These are phyloP conservation scores for Ips nitidus DNA, from an alignment of 1,140 invertebrate genomes.

Conservation along the genomic window DNA sequence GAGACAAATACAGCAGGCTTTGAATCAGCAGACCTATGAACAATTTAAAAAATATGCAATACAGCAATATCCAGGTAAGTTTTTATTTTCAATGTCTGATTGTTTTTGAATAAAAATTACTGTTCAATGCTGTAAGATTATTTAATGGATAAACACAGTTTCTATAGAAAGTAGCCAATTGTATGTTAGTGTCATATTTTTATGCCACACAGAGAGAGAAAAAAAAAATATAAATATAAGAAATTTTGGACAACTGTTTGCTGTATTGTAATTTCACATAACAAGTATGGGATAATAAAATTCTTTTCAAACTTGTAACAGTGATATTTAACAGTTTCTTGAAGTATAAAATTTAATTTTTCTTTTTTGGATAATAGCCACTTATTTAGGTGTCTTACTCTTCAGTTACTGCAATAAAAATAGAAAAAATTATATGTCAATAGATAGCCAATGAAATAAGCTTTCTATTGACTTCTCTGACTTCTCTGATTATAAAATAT, in stretches of 20 bases:
- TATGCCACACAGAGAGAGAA: no score
- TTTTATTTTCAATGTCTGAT: not conserved
- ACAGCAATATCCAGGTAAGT: constrained; percentile 87
- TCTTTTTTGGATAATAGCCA: no score
- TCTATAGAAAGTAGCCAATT: not conserved
- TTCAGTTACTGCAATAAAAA: no score
- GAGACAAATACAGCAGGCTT: constrained; percentile 89
- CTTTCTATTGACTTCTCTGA: not conserved
- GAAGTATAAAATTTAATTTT: no score
- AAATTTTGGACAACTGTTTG: no score
- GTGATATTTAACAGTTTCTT: no score
- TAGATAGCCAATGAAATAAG: not conserved
- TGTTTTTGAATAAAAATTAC: not conserved
- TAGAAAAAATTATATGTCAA: no score
- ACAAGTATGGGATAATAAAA: not conserved
- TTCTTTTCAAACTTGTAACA: not conserved
- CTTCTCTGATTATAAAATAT: constrained; percentile 2
- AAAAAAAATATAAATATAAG: no score
- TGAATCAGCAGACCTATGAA: constrained; percentile 94
- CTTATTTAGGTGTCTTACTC: no score
- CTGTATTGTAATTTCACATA: no score
- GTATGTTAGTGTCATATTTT: no score
- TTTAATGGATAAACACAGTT: not conserved
- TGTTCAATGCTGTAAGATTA: not conserved
- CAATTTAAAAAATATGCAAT: constrained; percentile 93